Conservation (phyloP, 2,888 invertebrate species). For the Parthenolecanium corni region DNA sequence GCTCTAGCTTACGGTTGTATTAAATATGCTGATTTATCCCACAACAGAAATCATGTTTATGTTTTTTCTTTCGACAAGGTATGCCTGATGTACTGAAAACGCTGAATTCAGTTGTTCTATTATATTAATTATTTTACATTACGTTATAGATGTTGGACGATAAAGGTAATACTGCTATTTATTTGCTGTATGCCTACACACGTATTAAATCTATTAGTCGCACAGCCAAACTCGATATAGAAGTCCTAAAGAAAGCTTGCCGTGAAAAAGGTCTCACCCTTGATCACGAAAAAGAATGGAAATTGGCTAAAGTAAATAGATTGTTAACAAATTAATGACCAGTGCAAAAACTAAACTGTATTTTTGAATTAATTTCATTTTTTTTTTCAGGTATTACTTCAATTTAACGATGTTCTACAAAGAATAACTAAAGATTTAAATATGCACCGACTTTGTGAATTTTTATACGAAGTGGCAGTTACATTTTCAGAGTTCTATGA, state of each 20-base stretch:
- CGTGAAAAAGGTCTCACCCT: conserved; percentile 52
- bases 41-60: conserved; percentile 87
- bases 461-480: conserved; percentile 85
- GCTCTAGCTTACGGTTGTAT: conserved; percentile 96
- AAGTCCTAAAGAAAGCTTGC: conserved; percentile 51
- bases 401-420: conserved; percentile 75
- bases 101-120: not conserved
- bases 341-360: not conserved
- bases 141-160: conserved; percentile 79
- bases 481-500: conserved; percentile 96
- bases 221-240: conserved; percentile 55
- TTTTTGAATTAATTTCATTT: conserved; percentile 3
- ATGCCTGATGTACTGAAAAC: conserved; percentile 1
- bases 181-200: conserved; percentile 86
- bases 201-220: conserved; percentile 84
- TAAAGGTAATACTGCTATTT: conserved; percentile 97
- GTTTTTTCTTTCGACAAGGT: conserved; percentile 92
- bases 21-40: conserved; percentile 92
- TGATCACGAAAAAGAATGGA: conserved; percentile 87
- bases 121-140: not conserved
- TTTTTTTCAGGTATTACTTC: conserved; percentile 48
- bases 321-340: conserved; percentile 3
- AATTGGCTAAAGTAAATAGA: conserved; percentile 61
- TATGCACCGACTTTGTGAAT: conserved; percentile 85
- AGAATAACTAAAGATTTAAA: conserved; percentile 71